Conservation (phyloP, 2,113 vertebrate species). For the Pangasianodon hypophthalmus region DNA sequence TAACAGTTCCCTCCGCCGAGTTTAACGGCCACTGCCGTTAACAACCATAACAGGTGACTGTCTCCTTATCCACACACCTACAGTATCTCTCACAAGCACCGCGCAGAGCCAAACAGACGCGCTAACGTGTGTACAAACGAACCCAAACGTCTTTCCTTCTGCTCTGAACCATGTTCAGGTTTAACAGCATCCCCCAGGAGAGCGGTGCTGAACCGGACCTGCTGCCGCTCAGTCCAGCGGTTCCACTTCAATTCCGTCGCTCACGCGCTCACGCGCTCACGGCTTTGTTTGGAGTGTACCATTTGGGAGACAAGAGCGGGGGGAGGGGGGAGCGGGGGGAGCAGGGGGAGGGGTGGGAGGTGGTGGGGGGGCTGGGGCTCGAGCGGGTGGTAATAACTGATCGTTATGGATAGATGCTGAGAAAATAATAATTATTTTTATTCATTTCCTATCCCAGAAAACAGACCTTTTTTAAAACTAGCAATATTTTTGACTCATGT, state of each 20-base stretch:
- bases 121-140: neutral
- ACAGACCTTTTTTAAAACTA: neutral
- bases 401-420: neutral
- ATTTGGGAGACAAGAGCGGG: constrained; percentile 35
- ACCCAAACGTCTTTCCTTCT: neutral
- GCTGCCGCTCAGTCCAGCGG: constrained; percentile 21
- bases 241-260: constrained; percentile 35
- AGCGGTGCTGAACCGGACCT: neutral
- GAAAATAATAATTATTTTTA: neutral
- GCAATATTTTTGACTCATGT: neutral
- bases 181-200: neutral
- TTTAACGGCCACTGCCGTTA: neutral
- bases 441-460: neutral
- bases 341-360: neutral
- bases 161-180: neutral
- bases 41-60: constrained; percentile 36
- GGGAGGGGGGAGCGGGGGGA: too few relatives aligned
- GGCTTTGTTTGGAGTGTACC: constrained; percentile 54
- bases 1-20: neutral
- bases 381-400: neutral
- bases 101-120: neutral
- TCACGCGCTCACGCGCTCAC: neutral
- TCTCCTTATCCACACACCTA: neutral
- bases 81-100: neutral
- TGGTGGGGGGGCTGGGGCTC: neutral